Conservation (phyloP, 2,797 vertebrate genomes). For the Steatocranus sp. region DNA sequence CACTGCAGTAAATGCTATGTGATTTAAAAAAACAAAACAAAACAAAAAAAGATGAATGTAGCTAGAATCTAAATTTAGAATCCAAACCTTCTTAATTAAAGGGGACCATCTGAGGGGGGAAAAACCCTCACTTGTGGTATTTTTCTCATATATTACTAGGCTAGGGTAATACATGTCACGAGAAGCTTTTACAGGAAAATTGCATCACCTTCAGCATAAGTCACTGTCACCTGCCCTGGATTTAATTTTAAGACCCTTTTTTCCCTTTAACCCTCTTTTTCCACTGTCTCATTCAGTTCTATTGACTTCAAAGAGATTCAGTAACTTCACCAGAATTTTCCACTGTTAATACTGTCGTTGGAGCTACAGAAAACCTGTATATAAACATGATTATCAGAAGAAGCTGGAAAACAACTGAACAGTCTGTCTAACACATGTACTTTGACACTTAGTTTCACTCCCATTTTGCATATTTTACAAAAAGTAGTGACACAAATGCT, state of each 20-base stretch:
- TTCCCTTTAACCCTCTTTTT: not conserved
- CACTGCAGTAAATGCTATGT: not conserved
- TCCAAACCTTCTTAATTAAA: not conserved
- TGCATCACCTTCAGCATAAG: conserved; percentile 33
- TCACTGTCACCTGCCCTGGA: conserved; percentile 51
- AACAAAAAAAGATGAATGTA: not conserved
- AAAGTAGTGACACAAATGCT: not conserved
- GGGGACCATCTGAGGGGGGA: not conserved
- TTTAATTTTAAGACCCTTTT: conserved; percentile 31
- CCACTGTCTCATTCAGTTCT: conserved; percentile 10
- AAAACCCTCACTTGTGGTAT: not conserved
- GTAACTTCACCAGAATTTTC: conserved; percentile 1
- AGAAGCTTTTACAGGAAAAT: conserved; percentile 31
- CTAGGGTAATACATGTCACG: conserved; percentile 3
- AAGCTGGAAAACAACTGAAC: not conserved
- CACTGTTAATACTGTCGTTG: not conserved
- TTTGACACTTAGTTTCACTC: not conserved
- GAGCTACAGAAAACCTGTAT: not conserved
- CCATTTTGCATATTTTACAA: conserved; percentile 12
- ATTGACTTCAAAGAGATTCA: conserved; percentile 38
- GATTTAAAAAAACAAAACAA: not conserved
- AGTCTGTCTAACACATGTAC: not conserved
- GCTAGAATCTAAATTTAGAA: not conserved
- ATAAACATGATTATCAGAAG: not conserved
- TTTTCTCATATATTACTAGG: not conserved